Evolutionary conservation across 2,113 vertebrate species (phyloP).

Genomic region (Apodemus speciosus): DNA sequence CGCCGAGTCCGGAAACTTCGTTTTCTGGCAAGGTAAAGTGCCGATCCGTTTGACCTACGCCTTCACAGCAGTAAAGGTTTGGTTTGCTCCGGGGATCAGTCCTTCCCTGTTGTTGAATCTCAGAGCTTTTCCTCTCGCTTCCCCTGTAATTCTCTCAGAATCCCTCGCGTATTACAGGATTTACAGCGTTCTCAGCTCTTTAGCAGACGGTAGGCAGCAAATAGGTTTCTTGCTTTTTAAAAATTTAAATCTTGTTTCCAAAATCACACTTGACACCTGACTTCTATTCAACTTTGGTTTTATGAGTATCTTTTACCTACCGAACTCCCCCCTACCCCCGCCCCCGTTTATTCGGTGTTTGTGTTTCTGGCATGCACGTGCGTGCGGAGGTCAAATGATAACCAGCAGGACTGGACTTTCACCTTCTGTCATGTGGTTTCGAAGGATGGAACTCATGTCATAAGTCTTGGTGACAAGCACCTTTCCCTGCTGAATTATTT

Average conservation of each 20-base stretch:
- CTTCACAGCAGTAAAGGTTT: background rate
- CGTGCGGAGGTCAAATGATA: background rate
- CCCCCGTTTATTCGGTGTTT: background rate
- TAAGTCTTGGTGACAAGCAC: background rate
- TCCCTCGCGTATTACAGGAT: background rate
- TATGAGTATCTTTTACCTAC: background rate
- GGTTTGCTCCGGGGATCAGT: no score
- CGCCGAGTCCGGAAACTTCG: constrained; percentile 95
- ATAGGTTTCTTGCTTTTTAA: background rate
- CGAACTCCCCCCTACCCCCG: no score
- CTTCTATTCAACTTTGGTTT: background rate
- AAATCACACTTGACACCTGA: constrained; percentile 1
- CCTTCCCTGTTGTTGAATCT: background rate
- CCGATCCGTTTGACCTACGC: constrained; percentile 2
- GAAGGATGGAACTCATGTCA: background rate
- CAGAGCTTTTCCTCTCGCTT: background rate
- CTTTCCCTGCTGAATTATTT: background rate
- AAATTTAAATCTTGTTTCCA: constrained; percentile 9
- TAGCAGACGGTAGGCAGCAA: background rate
- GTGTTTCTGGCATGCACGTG: background rate
- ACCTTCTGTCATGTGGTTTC: background rate
- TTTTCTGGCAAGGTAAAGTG: constrained; percentile 96
- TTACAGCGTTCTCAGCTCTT: background rate
- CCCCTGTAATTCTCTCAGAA: background rate
- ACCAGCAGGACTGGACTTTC: background rate